These are phyloP conservation scores for Luperina testacea DNA, from an alignment of 2,888 invertebrate genomes.

Conservation along the genomic window DNA sequence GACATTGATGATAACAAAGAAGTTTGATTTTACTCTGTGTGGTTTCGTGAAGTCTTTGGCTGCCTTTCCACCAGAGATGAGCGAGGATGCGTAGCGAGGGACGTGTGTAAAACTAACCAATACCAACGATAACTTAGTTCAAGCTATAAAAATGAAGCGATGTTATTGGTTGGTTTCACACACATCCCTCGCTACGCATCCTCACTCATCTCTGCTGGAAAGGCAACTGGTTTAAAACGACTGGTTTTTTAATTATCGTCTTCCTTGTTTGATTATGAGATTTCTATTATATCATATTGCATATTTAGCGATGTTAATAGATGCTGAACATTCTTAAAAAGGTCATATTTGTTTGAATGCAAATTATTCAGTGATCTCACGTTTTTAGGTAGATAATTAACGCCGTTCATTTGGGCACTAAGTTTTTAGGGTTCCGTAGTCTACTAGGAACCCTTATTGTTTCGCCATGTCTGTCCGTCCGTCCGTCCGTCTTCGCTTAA, in stretches of 20 bases:
- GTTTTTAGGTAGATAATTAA: background rate
- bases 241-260: background rate
- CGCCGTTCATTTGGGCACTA: background rate
- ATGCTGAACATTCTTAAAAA: background rate
- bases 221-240: background rate
- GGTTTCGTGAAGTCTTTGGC: background rate
- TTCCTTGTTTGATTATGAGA: background rate
- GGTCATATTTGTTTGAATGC: background rate
- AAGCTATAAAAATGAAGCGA: too few species aligned
- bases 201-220: too few species aligned
- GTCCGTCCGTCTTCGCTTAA: too few species aligned
- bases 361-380: slow-evolving; percentile 10
- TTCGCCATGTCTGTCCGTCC: too few species aligned
- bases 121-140: too few species aligned
- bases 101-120: too few species aligned
- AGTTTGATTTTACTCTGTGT: background rate
- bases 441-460: too few species aligned
- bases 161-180: too few species aligned
- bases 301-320: slow-evolving; percentile 6
- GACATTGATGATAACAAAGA: background rate
- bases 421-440: too few species aligned
- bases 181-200: too few species aligned
- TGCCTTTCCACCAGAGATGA: too few species aligned
- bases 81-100: too few species aligned
- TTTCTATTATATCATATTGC: background rate